Conservation (phyloP, 2,888 invertebrate genomes). For the Hemicrepidius hirtus region DNA sequence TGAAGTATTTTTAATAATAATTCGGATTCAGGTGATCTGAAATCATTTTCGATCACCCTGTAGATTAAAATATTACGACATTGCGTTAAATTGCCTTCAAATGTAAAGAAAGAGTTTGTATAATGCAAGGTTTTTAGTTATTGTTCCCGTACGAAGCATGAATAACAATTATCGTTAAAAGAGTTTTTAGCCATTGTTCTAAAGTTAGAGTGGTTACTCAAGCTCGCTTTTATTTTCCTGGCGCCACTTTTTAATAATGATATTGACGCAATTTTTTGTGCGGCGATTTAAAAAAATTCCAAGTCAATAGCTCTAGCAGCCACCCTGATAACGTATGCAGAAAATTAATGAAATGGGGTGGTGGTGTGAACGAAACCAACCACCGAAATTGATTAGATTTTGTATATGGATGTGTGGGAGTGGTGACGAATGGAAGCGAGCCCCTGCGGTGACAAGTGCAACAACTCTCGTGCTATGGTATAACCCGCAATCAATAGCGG, state of each 20-base stretch:
- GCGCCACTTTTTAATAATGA: no score
- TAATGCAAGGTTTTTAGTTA: not conserved
- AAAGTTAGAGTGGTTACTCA: no score
- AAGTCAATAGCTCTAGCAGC: no score
- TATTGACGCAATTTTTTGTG: no score
- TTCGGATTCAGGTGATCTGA: no score
- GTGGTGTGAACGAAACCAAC: conserved; percentile 13
- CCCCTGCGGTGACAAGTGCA: conserved; percentile 59
- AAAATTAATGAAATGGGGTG: not conserved
- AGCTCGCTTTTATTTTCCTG: no score
- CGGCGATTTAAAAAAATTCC: no score
- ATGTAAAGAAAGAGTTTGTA: not conserved
- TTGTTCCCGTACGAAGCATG: not conserved
- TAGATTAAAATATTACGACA: not conserved
- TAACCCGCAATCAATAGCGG: conserved; percentile 58
- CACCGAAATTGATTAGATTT: conserved; percentile 40
- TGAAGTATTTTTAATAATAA: no score
- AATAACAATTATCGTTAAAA: conserved; percentile 4
- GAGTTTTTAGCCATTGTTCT: no score
- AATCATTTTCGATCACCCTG: no score
- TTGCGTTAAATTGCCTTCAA: not conserved
- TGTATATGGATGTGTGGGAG: conserved; percentile 33
- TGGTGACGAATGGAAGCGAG: conserved; percentile 49
- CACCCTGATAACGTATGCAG: not conserved
- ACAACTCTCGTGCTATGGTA: conserved; percentile 53